Conservation (phyloP, 2,113 vertebrate genomes). For the Odontophorus gujanensis region DNA sequence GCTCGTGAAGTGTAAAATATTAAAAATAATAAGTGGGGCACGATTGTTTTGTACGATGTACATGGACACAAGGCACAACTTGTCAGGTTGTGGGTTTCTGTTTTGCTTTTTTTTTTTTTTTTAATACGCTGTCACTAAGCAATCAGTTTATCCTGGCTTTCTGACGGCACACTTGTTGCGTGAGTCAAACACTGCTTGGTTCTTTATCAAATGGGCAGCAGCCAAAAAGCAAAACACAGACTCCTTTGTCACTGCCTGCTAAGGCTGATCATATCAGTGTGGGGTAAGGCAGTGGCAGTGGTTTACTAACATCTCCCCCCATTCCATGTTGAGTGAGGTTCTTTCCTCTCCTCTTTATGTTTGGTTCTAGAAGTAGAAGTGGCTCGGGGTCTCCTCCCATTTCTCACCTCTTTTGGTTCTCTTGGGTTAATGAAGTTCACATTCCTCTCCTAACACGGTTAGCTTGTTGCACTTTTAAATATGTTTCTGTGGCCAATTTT, state of each 20-base stretch:
- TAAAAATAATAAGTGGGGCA: not conserved
- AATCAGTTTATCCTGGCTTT: not conserved
- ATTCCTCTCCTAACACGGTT: not conserved
- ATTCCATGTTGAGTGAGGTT: not conserved
- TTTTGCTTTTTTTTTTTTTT: not conserved
- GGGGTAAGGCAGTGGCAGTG: not conserved
- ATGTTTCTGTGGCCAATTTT: not conserved
- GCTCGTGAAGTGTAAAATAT: not conserved
- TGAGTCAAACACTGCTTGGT: not conserved
- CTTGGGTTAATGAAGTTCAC: not conserved
- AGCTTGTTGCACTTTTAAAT: not conserved
- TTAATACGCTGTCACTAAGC: not conserved
- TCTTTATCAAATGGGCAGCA: not conserved
- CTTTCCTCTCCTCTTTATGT: not conserved
- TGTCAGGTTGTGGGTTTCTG: not conserved
- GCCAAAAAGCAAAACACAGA: not conserved
- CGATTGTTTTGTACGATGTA: not conserved
- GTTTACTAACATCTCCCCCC: rapidly evolving
- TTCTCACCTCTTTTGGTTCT: not conserved
- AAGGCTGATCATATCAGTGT: not conserved
- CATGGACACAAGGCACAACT: rapidly evolving
- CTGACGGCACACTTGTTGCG: not conserved
- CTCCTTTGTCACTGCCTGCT: not conserved
- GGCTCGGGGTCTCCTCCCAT: not conserved
- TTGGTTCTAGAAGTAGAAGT: not conserved